Percentiles rank a stretch among this genome's conserved stretches.
Evolutionary conservation across 2,113 vertebrate species (phyloP).

Genomic region (Hymenochirus boettgeri): DNA sequence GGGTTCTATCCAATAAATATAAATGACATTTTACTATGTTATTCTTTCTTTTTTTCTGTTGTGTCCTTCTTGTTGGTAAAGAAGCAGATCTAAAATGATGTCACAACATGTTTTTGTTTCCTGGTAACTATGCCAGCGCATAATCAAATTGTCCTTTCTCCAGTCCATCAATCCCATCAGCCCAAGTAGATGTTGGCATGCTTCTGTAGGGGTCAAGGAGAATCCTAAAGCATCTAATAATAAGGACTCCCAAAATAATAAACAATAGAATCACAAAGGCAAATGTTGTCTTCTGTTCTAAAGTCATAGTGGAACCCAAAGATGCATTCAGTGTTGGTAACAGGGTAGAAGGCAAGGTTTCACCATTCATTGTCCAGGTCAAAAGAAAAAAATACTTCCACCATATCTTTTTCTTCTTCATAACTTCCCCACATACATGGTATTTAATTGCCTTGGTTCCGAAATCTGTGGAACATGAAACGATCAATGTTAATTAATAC

Average conservation of each 20-base stretch:
- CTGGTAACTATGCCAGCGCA: slow-evolving; percentile 53
- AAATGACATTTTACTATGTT: too few relatives aligned
- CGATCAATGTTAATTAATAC: background rate
- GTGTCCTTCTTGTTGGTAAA: too few relatives aligned
- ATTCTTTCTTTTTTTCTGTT: too few relatives aligned
- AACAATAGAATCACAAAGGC: slow-evolving; percentile 76
- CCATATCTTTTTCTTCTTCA: slow-evolving; percentile 53
- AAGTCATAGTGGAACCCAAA: slow-evolving; percentile 60
- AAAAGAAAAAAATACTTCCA: slow-evolving; percentile 52
- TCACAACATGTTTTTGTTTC: too few relatives aligned
- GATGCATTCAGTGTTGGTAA: slow-evolving; percentile 52
- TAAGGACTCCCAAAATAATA: slow-evolving; percentile 76
- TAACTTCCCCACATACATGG: slow-evolving; percentile 38
- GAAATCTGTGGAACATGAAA: slow-evolving; percentile 6
- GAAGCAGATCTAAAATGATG: too few relatives aligned
- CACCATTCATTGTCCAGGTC: slow-evolving; percentile 66
- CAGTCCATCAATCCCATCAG: slow-evolving; percentile 72
- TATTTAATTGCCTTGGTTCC: slow-evolving; percentile 18
- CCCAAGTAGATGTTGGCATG: slow-evolving; percentile 77
- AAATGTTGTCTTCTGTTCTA: slow-evolving; percentile 80
- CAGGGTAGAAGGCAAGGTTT: slow-evolving; percentile 61
- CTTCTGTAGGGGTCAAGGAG: slow-evolving; percentile 74
- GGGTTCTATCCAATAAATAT: too few relatives aligned
- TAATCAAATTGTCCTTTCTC: slow-evolving; percentile 81
- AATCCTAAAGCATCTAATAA: slow-evolving; percentile 74